Conservation (phyloP, 2,113 vertebrate genomes). For the Australoheros scitulus region DNA sequence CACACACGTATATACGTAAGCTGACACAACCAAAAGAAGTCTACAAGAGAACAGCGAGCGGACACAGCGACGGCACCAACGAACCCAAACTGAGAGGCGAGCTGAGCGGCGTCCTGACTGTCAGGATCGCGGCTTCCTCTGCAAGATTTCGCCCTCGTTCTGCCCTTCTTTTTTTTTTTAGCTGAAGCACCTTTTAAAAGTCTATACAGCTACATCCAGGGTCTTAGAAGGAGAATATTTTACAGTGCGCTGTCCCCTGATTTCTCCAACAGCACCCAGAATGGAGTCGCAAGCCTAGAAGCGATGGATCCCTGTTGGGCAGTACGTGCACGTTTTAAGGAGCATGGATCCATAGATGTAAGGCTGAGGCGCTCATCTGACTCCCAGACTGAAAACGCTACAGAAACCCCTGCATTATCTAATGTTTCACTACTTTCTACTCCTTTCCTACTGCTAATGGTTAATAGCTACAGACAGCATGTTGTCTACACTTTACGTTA, state of each 20-base stretch:
- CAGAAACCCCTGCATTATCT: constrained; percentile 14
- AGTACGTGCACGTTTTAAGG: constrained; percentile 2
- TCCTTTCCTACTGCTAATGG: constrained; percentile 20
- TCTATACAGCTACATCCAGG: constrained; percentile 11
- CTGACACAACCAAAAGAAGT: neutral
- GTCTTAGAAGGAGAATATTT: neutral
- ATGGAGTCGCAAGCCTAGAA: neutral
- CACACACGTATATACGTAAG: neutral
- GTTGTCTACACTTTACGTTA: constrained; percentile 23
- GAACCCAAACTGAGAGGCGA: neutral
- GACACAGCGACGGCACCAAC: constrained; percentile 43
- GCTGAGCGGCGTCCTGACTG: neutral
- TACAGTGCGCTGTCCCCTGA: constrained; percentile 6
- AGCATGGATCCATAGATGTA: neutral
- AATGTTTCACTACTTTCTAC: neutral
- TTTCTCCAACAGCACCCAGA: constrained; percentile 1
- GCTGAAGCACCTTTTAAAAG: constrained; percentile 43
- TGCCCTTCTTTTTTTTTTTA: neutral
- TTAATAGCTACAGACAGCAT: constrained; percentile 21
- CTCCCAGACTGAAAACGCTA: neutral
- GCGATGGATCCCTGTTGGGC: constrained; percentile 14
- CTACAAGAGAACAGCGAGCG: neutral
- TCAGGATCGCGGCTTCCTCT: constrained; percentile 22
- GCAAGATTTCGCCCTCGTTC: constrained; percentile 7
- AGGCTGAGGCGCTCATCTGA: neutral